These are phyloP conservation scores for Euwallacea similis DNA, from an alignment of 1,140 invertebrate species.

Conservation along the genomic window DNA sequence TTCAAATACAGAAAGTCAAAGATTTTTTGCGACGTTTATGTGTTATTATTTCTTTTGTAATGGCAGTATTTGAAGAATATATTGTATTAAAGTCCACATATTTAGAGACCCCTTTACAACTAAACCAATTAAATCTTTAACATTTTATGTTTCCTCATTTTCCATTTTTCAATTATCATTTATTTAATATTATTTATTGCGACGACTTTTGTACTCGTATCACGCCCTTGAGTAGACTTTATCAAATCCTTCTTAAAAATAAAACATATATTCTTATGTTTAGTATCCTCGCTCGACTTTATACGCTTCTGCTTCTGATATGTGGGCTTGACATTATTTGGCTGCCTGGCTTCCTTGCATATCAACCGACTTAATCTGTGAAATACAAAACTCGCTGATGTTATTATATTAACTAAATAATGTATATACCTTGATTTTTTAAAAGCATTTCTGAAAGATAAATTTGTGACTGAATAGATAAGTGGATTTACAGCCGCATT, in stretches of 20 bases:
- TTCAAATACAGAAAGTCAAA: too few relatives aligned
- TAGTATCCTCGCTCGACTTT: not conserved
- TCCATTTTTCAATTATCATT: conserved; percentile 1
- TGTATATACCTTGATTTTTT: conserved; percentile 36
- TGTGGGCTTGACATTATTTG: not conserved
- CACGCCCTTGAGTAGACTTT: conserved; percentile 18
- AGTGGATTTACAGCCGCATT: conserved; percentile 75
- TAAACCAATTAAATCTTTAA: too few relatives aligned
- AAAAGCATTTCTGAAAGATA: conserved; percentile 64
- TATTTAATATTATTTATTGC: conserved; percentile 24
- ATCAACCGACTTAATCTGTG: conserved; percentile 23
- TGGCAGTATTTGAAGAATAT: too few relatives aligned
- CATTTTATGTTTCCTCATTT: not conserved
- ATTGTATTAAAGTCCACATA: too few relatives aligned
- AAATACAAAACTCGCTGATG: not conserved
- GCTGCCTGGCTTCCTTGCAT: not conserved
- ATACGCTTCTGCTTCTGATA: conserved; percentile 14
- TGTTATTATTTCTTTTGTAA: too few relatives aligned
- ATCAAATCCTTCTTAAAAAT: conserved; percentile 23
- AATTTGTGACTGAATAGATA: conserved; percentile 73
- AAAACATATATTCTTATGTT: conserved; percentile 16
- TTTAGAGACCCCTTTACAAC: too few relatives aligned
- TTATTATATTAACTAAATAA: not conserved
- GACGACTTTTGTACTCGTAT: conserved; percentile 27
- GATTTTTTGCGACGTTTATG: too few relatives aligned